phyloP scores from a whole-genome alignment of 2,113 vertebrate genomes.

The Nipponia nippon region DNA sequence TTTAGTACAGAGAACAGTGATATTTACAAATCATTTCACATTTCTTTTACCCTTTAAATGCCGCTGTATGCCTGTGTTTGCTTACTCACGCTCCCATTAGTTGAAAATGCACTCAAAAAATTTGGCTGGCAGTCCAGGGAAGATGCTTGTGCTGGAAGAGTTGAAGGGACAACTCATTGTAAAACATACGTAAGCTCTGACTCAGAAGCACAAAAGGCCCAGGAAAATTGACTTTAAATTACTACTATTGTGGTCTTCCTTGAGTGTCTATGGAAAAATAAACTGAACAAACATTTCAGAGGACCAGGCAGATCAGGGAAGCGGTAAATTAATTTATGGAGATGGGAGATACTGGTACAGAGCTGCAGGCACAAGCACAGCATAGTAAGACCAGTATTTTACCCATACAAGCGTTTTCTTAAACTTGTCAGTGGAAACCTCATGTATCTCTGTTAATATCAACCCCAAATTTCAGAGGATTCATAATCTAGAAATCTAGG shows the following conservation, averaged over 20 bases:
- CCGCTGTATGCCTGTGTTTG: neutral
- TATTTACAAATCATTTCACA: conserved; percentile 3
- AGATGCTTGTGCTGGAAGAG: neutral
- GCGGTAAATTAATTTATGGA: neutral
- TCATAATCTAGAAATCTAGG: neutral
- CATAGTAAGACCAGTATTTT: neutral
- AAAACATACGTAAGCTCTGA: neutral
- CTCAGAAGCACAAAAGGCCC: neutral
- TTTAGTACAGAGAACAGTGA: neutral
- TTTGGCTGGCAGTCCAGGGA: neutral
- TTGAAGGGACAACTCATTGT: neutral
- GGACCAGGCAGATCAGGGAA: neutral
- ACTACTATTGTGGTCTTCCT: neutral
- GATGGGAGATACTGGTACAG: neutral
- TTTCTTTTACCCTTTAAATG: conserved; percentile 13
- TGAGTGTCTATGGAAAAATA: neutral
- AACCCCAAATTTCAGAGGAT: neutral
- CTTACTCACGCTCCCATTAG: neutral
- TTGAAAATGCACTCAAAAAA: neutral
- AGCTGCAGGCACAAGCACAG: neutral
- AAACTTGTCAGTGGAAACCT: neutral
- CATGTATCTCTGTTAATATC: neutral
- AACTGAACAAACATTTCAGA: neutral
- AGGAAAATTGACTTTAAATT: conserved; percentile 13
- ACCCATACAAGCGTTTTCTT: neutral